Evolutionary conservation across 1,140 invertebrate genomes (phyloP).

Genomic region (Aphidius ervi): DNA sequence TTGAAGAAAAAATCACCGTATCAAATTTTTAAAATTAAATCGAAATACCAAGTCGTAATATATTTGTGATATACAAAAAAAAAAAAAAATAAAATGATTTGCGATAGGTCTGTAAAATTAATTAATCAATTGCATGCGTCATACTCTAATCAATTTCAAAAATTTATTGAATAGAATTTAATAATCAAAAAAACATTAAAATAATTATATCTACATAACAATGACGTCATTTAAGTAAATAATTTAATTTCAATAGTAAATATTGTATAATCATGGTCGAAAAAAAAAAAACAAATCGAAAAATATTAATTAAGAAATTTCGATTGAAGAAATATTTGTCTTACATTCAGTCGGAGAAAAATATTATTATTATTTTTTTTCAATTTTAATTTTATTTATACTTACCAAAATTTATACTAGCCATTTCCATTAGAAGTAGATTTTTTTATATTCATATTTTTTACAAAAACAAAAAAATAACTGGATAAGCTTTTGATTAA

Average conservation of each 20-base stretch:
- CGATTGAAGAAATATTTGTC: not conserved
- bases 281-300: not conserved
- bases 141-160: constrained; percentile 23
- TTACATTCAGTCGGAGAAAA: constrained; percentile 2
- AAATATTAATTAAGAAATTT: not conserved
- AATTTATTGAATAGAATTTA: constrained; percentile 22
- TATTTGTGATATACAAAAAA: constrained; percentile 22
- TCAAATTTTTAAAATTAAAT: constrained; percentile 5
- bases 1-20: constrained; percentile 3
- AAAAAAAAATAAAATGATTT: constrained; percentile 17
- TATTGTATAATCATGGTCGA: not conserved
- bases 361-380: constrained; percentile 3
- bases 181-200: constrained; percentile 12
- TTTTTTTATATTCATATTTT: constrained; percentile 14
- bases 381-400: not conserved
- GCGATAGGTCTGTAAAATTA: constrained; percentile 22
- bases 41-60: constrained; percentile 16
- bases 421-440: constrained; percentile 11
- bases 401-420: not conserved
- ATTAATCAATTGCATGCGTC: constrained; percentile 25
- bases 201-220: not conserved
- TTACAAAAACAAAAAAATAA: constrained; percentile 1
- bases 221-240: constrained; percentile 24
- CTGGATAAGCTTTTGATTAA: not conserved
- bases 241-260: constrained; percentile 12